These are phyloP conservation scores for Hirtodrosophila histrioides DNA, from an alignment of 2,888 invertebrate species.

Conservation along the genomic window DNA sequence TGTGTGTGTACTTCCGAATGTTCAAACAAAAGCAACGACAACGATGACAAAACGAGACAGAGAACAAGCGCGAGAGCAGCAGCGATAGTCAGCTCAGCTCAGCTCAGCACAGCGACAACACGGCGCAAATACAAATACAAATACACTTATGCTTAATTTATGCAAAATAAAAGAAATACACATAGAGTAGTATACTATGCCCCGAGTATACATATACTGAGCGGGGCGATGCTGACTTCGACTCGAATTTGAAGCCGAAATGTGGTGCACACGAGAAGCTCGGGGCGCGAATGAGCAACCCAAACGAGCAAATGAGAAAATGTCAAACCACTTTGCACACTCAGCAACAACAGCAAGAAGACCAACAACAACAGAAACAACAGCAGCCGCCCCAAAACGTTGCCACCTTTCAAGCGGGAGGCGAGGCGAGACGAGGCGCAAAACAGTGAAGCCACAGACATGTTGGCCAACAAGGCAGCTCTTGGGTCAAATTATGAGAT, in stretches of 20 bases:
- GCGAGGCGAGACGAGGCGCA: slow-evolving; percentile 15
- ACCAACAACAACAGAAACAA: slow-evolving; percentile 31
- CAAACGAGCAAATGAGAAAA: slow-evolving; percentile 71
- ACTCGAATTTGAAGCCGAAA: slow-evolving; percentile 65
- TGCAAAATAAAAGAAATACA: slow-evolving; percentile 78
- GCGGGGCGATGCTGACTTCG: slow-evolving; percentile 27
- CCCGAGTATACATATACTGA: slow-evolving; percentile 5
- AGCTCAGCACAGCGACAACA: slow-evolving; percentile 1
- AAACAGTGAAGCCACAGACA: slow-evolving; percentile 61
- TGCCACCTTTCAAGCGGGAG: slow-evolving; percentile 46
- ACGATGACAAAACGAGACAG: slow-evolving; percentile 52
- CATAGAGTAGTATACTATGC: slow-evolving; percentile 34
- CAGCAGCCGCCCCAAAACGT: slow-evolving; percentile 43
- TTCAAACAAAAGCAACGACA: slow-evolving; percentile 64
- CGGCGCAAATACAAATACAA: slow-evolving; percentile 45
- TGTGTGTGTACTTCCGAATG: slow-evolving; percentile 62
- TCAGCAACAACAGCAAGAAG: slow-evolving; percentile 34
- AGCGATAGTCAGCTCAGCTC: slow-evolving; percentile 4
- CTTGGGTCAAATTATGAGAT: slow-evolving; percentile 70
- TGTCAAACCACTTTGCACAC: slow-evolving; percentile 74
- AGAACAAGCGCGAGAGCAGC: slow-evolving; percentile 31
- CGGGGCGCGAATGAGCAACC: slow-evolving; percentile 72
- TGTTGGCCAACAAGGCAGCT: slow-evolving; percentile 57
- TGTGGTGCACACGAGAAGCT: slow-evolving; percentile 65
- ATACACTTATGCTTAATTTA: slow-evolving; percentile 78